phyloP scores from a whole-genome alignment of 2,113 vertebrate species.

The Ameiurus melas region DNA sequence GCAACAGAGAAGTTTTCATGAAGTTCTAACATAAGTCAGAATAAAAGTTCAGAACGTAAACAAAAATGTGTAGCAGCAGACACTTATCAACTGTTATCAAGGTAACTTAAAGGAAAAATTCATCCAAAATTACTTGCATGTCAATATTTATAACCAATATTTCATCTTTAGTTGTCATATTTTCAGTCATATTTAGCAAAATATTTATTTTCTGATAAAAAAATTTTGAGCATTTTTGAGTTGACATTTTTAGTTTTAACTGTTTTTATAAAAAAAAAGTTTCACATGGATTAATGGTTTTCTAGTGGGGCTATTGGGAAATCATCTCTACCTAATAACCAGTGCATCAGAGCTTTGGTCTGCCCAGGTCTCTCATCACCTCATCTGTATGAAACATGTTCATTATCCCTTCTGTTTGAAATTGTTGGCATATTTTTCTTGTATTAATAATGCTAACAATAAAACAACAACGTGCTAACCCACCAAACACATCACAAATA shows the following conservation, averaged over 20 bases:
- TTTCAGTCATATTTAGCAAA: too few relatives aligned
- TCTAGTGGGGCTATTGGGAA: not conserved
- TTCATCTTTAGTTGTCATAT: not conserved
- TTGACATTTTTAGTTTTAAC: not conserved
- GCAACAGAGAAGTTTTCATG: too few relatives aligned
- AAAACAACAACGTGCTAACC: not conserved
- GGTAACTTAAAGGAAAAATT: not conserved
- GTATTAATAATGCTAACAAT: not conserved
- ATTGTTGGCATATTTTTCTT: not conserved
- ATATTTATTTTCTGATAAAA: not conserved
- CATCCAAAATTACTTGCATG: not conserved
- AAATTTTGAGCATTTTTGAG: not conserved
- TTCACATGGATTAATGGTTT: not conserved
- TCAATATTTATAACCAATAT: not conserved
- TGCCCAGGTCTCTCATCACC: not conserved
- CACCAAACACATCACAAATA: not conserved
- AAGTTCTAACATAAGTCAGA: not conserved
- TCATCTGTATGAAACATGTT: not conserved
- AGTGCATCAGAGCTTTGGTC: not conserved
- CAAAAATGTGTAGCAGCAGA: not conserved
- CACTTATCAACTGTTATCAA: not conserved
- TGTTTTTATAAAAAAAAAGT: not conserved
- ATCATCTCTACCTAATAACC: not conserved
- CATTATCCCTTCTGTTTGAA: not conserved
- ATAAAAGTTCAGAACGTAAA: not conserved